Conservation (phyloP, 2,888 invertebrate species). For the Linyphia triangularis region DNA sequence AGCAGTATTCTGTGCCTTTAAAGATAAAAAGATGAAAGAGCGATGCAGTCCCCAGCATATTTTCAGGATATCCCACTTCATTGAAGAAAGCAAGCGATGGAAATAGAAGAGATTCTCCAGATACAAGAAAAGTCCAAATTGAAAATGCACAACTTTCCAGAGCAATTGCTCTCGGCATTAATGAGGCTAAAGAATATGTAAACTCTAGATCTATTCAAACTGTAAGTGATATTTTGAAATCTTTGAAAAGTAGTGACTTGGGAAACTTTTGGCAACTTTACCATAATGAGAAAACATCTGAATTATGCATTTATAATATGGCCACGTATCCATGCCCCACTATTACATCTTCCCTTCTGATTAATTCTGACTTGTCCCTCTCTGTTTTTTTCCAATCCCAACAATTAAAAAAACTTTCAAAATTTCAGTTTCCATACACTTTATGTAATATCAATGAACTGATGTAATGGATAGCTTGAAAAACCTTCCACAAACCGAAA, state of each 20-base stretch:
- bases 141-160: not conserved
- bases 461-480: not conserved
- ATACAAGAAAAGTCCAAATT: not conserved
- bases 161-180: not conserved
- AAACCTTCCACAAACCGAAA: not conserved
- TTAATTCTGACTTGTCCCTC: not conserved
- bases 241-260: not conserved
- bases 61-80: not conserved
- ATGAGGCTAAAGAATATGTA: not conserved
- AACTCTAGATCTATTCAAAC: not conserved
- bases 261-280: not conserved
- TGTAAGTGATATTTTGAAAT: not conserved
- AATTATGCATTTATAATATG: not conserved
- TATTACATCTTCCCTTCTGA: not conserved
- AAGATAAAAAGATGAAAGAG: not conserved
- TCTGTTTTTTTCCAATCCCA: not conserved
- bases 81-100: not conserved
- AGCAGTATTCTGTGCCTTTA: too few relatives aligned
- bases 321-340: not conserved
- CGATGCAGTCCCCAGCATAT: not conserved
- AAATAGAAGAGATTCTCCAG: not conserved
- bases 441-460: not conserved
- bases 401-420: not conserved
- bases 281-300: not conserved
- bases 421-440: not conserved